Base-by-base conservation (phyloP, 2,888 invertebrate species). In the Cephalotes varians region DNA sequence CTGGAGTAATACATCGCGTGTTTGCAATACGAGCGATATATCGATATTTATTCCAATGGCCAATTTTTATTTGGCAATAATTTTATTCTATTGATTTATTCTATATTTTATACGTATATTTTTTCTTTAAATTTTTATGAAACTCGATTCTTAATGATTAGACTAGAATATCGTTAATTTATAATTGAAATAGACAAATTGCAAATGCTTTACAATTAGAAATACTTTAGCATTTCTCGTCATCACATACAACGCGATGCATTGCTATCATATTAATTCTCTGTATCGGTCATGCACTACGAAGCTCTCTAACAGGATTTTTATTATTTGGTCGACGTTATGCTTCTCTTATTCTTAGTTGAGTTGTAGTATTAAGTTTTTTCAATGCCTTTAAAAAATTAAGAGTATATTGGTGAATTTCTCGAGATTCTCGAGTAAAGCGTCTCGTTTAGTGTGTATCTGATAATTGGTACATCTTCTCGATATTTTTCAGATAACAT, bases 261-360 rank as follows among this genome's bases (percentile, higher is more conserved):
- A 76, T 67, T 40, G 76, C 76, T 51, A 51, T n/a, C 28, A 65
- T 25, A 64, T 65, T 51, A 51, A 65, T 76, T 18, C 31, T 54
- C 28, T 40, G 40, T 77, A 31, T 77, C 77, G 69, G 54, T 77
- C 49, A 37, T 44, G 51, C 69, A 31, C 40, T 67, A 40, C 25
- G 34, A 69, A 28, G 7, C 47, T 25, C 31, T 64, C 54, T 79
- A 79, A 56, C 31, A 62, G 10, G 21, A 44, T 71, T 54, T 64
- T 56, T 64, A n/a, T 76, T 44, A 71, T 31, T 79, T 79, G 71
- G 77, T 79, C 77, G 44, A 71, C 49, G 18, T 69, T 44, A 37
- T 69, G 40, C 25, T 69, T 54, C 31, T 40, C 77, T 69, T 69
- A 77, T 34, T 28, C 28, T 79, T 76, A 76, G 7, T 76, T 51